These are phyloP conservation scores for Apistogramma diplotaenia DNA, from an alignment of 2,113 vertebrate genomes.

Conservation along the genomic window DNA sequence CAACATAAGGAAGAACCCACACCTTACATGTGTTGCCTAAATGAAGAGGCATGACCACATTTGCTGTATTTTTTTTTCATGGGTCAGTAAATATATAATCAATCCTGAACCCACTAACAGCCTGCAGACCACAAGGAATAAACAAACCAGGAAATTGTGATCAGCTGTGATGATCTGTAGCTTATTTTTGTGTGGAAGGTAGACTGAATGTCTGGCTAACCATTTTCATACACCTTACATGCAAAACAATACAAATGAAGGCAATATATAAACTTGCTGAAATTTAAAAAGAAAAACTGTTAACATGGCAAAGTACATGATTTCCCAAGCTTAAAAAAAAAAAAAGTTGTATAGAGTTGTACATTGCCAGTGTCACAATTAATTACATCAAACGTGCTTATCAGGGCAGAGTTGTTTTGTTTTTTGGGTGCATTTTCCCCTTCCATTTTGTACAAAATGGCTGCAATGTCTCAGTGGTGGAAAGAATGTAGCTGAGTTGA, in stretches of 20 bases:
- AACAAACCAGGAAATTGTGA: background rate
- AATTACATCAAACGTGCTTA: constrained; percentile 31
- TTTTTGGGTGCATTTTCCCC: constrained; percentile 17
- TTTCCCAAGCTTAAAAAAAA: background rate
- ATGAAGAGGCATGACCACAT: background rate
- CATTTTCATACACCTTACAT: background rate
- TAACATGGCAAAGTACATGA: background rate
- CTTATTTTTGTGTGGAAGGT: background rate
- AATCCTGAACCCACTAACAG: background rate
- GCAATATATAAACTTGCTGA: background rate
- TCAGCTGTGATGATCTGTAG: background rate
- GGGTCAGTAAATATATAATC: background rate
- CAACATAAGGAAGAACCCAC: background rate
- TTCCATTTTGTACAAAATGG: constrained; percentile 51
- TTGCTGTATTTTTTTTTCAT: background rate
- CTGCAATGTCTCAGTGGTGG: constrained; percentile 12
- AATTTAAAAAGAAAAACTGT: background rate
- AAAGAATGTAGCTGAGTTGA: constrained; percentile 32
- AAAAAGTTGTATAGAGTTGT: background rate
- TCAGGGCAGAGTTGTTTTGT: background rate
- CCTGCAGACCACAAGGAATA: background rate
- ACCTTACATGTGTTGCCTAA: background rate
- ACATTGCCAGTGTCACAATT: background rate
- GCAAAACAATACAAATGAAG: background rate
- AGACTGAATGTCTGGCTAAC: background rate